Conservation (phyloP, 2,797 vertebrate species). For the Chanos chanos region DNA sequence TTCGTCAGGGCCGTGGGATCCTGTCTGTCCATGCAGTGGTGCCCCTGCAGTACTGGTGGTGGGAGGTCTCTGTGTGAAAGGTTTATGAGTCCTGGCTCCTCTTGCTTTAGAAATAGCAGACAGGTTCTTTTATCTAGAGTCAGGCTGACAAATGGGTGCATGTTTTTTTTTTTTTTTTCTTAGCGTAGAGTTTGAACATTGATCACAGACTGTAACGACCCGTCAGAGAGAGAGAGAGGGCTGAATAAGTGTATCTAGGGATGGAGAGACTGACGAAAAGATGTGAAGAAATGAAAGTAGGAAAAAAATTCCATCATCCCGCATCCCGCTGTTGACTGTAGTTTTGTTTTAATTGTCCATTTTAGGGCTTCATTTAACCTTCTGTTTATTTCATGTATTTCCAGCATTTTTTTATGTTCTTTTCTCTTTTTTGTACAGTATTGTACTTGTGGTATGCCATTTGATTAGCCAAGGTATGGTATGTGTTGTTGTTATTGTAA, state of each 20-base stretch:
- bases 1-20: conserved; percentile 37
- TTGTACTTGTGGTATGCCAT: no score
- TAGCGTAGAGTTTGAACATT: conserved; percentile 42
- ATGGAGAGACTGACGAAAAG: not conserved
- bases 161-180: conserved; percentile 12
- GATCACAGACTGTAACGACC: conserved; percentile 27
- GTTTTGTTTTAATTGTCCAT: not conserved
- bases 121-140: conserved; percentile 24
- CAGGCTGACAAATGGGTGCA: conserved; percentile 35
- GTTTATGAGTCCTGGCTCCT: conserved; percentile 31
- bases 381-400: no score
- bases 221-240: not conserved
- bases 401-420: no score
- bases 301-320: not conserved
- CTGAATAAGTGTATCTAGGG: not conserved
- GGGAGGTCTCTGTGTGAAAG: conserved; percentile 25
- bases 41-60: no score
- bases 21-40: conserved; percentile 14
- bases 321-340: not conserved
- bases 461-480: no score
- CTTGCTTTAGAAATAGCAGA: conserved; percentile 30
- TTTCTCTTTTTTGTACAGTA: no score
- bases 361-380: no score
- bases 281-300: not conserved
- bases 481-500: no score